phyloP scores from a whole-genome alignment of 2,888 invertebrate species.

The Macrophya annulata region DNA sequence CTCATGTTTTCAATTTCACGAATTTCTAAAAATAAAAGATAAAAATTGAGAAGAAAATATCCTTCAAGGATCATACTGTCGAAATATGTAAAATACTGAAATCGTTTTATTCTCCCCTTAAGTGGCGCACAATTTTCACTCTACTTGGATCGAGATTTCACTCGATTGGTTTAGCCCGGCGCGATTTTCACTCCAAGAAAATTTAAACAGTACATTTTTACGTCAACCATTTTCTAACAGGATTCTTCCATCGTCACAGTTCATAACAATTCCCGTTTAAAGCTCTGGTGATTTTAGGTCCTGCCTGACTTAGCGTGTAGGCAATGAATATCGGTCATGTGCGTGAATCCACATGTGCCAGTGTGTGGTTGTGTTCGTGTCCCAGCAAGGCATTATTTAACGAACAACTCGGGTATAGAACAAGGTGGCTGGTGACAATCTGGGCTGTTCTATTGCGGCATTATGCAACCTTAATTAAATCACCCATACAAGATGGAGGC shows the following conservation, averaged over 20 bases:
- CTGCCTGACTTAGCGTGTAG: neutral
- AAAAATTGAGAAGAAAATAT: neutral
- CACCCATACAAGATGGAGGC: neutral
- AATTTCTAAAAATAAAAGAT: neutral
- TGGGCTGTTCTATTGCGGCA: constrained; percentile 22
- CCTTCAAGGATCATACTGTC: too few relatives aligned
- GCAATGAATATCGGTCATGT: constrained; percentile 7
- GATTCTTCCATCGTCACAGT: neutral
- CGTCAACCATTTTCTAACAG: neutral
- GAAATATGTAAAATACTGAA: neutral
- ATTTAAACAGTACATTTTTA: neutral
- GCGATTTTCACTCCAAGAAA: too few relatives aligned
- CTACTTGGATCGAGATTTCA: too few relatives aligned
- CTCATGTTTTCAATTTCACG: neutral
- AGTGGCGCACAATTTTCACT: too few relatives aligned
- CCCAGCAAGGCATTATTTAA: constrained; percentile 30
- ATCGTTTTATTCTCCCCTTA: too few relatives aligned
- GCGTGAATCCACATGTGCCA: neutral
- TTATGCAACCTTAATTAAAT: constrained; percentile 53
- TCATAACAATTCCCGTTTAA: neutral
- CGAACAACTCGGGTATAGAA: constrained; percentile 15
- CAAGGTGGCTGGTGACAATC: constrained; percentile 47
- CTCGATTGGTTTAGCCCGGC: too few relatives aligned
- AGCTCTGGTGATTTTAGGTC: neutral
- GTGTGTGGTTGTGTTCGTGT: neutral